These are phyloP conservation scores for Melanogrammus aeglefinus DNA, from an alignment of 2,797 vertebrate species.

Conservation along the genomic window DNA sequence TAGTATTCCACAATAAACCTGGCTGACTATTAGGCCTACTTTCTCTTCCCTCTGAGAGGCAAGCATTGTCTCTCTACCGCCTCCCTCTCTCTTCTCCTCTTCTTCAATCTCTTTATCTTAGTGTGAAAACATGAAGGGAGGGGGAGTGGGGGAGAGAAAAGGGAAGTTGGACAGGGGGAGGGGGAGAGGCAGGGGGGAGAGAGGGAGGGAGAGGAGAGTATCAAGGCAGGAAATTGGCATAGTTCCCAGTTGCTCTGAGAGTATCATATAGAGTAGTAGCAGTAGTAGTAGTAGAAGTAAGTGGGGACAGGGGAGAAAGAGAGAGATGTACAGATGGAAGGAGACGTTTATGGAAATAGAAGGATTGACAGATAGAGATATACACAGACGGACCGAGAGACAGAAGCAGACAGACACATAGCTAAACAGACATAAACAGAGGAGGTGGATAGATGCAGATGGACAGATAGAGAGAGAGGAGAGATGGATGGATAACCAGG, in stretches of 20 bases:
- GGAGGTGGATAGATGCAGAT: too few species aligned
- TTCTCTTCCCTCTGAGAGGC: background rate
- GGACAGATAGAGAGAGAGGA: background rate
- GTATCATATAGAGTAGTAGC: too few species aligned
- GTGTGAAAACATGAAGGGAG: background rate
- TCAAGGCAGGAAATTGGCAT: too few species aligned
- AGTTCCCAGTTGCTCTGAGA: too few species aligned
- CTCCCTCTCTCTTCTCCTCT: background rate
- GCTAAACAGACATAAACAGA: background rate
- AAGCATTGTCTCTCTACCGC: background rate
- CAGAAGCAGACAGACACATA: slow-evolving; percentile 38
- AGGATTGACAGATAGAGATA: too few species aligned
- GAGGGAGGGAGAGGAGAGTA: slow-evolving; percentile 29
- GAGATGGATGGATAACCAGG: too few species aligned
- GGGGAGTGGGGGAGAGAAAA: background rate
- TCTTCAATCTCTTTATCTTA: background rate
- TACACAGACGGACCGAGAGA: background rate
- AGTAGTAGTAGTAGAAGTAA: too few species aligned
- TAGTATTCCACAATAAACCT: background rate
- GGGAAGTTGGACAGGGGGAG: background rate
- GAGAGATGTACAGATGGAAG: background rate
- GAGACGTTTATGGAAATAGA: background rate
- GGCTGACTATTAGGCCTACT: background rate
- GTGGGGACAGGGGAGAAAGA: background rate
- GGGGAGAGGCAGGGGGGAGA: background rate